Evolutionary conservation across 2,113 vertebrate genomes (phyloP), one percentile per base, ranked within the genome.

Genomic region (Spea bombifrons): DNA sequence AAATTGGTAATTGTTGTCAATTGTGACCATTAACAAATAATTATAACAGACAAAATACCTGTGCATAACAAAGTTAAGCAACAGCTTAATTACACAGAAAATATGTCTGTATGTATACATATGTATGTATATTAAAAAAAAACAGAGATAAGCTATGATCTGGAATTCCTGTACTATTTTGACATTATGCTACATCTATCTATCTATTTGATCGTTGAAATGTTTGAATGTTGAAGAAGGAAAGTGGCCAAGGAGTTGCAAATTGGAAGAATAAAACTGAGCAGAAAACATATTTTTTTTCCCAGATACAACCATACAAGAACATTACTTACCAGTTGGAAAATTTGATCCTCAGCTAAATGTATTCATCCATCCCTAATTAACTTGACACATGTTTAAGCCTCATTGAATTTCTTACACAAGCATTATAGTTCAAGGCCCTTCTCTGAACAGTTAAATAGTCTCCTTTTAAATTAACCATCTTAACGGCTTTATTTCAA

Each of bases 331-430:
- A 67, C 70, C 71, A 80, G n/a, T 59, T 80, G 63, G 63, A 80
- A 73, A 80, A 73, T 73, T 30, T 80, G 67, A 80, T 80, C 77
- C 52, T 67, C 71, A 66, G 71, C 77, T 73, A 80, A 80, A 80
- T 67, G 64, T 80, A 66, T 73, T 80, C 77, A 80, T 80, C 77
- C 77, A 55, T 66, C 45, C 50, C 77, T 80, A 73, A 80, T 80
- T 80, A 80, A 80, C 77, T 80, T 80, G 77, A 80, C 77, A 80
- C 77, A 66, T 69, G 71, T 73, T 80, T 67, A 73, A 80, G 77
- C 77, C 77, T 80, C 76, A 73, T 79, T 79, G 76, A 66, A 73
- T 80, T 80, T 49, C 71, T 73, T 73, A 73, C 77, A 80, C 77
- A 67, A 71, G 70, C 68, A 73, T 71, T 73, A 80, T 66, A 73